Evolutionary conservation across 2,888 invertebrate genomes (phyloP).

Genomic region (Drosophila diplacantha): DNA sequence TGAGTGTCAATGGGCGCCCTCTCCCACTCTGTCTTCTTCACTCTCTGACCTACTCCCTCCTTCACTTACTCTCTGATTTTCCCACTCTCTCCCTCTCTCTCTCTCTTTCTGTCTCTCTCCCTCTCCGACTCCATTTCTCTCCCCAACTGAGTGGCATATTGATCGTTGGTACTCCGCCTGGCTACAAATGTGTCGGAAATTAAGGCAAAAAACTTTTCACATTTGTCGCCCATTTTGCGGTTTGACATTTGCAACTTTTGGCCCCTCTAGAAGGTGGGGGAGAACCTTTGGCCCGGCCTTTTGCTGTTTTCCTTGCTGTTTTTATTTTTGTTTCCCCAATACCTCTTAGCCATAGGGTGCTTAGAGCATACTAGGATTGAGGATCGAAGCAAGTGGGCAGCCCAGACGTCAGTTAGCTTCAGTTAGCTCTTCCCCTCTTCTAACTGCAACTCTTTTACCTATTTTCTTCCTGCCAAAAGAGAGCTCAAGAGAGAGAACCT

Average conservation of each 20-base stretch:
- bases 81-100: not conserved
- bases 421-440: too few species aligned
- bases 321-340: not conserved
- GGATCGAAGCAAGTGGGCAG: not conserved
- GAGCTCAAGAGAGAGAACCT: too few species aligned
- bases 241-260: slow-evolving; percentile 44
- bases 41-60: not conserved
- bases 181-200: slow-evolving; percentile 48
- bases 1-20: slow-evolving; percentile 61
- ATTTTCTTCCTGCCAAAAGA: too few species aligned
- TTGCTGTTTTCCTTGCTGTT: slow-evolving; percentile 1
- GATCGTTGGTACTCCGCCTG: slow-evolving; percentile 37
- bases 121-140: not conserved
- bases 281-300: slow-evolving; percentile 4
- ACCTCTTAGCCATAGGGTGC: not conserved
- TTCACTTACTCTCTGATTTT: not conserved
- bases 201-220: slow-evolving; percentile 62
- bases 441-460: too few species aligned
- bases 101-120: not conserved
- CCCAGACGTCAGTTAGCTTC: not conserved
- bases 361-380: not conserved
- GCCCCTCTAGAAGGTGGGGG: not conserved
- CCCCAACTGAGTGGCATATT: slow-evolving; percentile 42
- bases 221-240: slow-evolving; percentile 64
- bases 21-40: not conserved